Percentiles rank a stretch among this genome's conserved stretches.
Evolutionary conservation across 2,113 vertebrate genomes (phyloP).

Genomic region (Crotalus horridus): DNA sequence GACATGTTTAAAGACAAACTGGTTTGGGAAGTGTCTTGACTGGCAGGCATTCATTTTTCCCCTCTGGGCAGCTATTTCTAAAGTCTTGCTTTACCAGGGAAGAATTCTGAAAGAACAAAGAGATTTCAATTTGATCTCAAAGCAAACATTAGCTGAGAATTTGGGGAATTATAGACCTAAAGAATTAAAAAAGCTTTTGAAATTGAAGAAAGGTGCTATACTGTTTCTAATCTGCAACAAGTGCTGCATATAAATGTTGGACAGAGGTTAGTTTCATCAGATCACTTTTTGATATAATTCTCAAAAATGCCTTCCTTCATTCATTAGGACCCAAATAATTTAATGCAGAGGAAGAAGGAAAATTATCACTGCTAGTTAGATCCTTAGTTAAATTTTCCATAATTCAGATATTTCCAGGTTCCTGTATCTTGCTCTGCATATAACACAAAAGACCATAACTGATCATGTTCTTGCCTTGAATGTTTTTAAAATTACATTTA

Average conservation of each 20-base stretch:
- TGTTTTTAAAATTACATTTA: neutral
- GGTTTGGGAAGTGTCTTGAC: neutral
- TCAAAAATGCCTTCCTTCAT: neutral
- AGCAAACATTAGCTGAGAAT: neutral
- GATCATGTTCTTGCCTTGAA: neutral
- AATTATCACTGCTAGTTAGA: neutral
- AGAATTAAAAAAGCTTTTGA: neutral
- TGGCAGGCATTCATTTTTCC: neutral
- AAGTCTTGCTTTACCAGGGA: neutral
- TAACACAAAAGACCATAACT: neutral
- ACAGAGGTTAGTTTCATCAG: neutral
- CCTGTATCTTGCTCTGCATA: neutral
- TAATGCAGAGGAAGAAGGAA: neutral
- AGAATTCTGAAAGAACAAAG: neutral
- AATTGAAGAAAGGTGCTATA: neutral
- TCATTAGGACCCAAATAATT: neutral
- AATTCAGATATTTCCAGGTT: neutral
- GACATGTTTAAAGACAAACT: neutral
- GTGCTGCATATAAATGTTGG: neutral
- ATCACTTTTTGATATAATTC: neutral
- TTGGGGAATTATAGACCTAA: neutral
- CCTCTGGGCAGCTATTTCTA: neutral
- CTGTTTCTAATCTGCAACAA: neutral
- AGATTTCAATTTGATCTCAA: neutral
- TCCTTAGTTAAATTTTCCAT: neutral